Evolutionary conservation across 2,797 vertebrate species (phyloP).

Genomic region (Cuculus canorus): DNA sequence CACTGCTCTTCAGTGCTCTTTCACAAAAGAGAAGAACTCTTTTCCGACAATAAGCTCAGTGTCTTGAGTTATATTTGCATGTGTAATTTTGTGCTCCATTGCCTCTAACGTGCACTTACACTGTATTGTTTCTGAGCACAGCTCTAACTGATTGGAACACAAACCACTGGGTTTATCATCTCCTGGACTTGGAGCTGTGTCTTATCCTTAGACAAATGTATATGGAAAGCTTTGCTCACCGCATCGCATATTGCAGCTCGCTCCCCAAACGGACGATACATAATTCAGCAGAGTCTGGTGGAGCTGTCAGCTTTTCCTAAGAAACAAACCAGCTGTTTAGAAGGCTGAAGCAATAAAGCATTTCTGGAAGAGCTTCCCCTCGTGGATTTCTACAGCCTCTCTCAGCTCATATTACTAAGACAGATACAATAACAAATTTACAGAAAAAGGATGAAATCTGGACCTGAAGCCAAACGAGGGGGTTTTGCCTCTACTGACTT

Average conservation of each 20-base stretch:
- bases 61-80: slow-evolving; percentile 42
- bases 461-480: background rate
- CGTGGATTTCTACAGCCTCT: slow-evolving; percentile 6
- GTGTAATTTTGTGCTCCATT: slow-evolving; percentile 75
- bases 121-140: slow-evolving; percentile 48
- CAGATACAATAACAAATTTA: slow-evolving; percentile 27
- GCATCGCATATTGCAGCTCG: slow-evolving; percentile 5
- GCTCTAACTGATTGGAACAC: slow-evolving; percentile 41
- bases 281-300: slow-evolving; percentile 48
- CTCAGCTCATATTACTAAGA: slow-evolving; percentile 18
- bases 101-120: slow-evolving; percentile 62
- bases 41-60: background rate
- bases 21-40: background rate
- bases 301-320: slow-evolving; percentile 47
- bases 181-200: slow-evolving; percentile 53
- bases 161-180: slow-evolving; percentile 63
- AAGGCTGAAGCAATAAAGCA: slow-evolving; percentile 22
- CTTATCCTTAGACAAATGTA: slow-evolving; percentile 36
- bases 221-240: slow-evolving; percentile 20
- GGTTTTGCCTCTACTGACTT: background rate
- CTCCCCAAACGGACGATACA: slow-evolving; percentile 40
- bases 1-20: background rate
- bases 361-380: slow-evolving; percentile 18
- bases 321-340: slow-evolving; percentile 58
- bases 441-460: slow-evolving; percentile 30